phyloP scores from a whole-genome alignment of 2,113 vertebrate species.

The Egretta garzetta region DNA sequence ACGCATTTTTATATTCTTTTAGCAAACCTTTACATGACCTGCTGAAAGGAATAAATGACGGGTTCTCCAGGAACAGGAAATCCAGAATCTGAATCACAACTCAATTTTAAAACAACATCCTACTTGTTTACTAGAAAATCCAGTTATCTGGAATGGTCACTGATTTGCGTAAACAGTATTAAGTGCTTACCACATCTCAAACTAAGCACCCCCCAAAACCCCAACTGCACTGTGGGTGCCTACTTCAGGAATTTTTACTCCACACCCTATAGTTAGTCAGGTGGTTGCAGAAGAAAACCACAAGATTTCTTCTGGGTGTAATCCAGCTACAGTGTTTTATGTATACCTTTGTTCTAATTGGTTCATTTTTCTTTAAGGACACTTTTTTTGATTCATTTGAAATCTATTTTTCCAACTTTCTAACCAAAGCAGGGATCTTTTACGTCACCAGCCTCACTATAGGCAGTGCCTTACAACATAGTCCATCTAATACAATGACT shows the following conservation, averaged over 20 bases:
- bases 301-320: slow-evolving; percentile 18
- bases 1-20: not conserved
- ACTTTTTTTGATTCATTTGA: not conserved
- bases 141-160: not conserved
- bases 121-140: not conserved
- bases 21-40: not conserved
- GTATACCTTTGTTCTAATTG: not conserved
- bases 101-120: not conserved
- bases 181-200: not conserved
- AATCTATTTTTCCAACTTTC: not conserved
- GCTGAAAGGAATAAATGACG: not conserved
- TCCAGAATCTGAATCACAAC: not conserved
- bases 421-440: not conserved
- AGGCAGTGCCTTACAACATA: not conserved
- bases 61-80: not conserved
- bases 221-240: not conserved
- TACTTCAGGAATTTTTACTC: not conserved
- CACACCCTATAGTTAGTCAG: not conserved
- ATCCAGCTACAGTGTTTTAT: not conserved
- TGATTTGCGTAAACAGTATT: not conserved
- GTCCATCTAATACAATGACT: slow-evolving; percentile 54
- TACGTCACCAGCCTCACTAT: not conserved
- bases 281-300: slow-evolving; percentile 14
- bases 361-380: not conserved
- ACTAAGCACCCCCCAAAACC: not conserved